Evolutionary conservation across 2,888 invertebrate species (phyloP).

Genomic region (Philereme transversata): DNA sequence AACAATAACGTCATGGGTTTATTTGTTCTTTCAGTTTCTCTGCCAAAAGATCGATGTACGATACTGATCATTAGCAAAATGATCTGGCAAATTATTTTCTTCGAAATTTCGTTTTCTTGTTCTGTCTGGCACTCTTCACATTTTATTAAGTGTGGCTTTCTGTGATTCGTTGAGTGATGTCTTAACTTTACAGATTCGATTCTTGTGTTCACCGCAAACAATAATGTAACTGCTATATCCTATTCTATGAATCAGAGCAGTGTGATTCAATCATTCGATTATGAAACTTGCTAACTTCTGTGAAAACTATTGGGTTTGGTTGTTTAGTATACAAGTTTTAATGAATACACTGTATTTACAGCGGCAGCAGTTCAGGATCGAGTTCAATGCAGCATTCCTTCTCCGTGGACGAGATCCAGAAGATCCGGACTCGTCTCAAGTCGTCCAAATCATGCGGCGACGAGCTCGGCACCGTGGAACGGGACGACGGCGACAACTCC

Average conservation of each 20-base stretch:
- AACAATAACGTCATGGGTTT: background rate
- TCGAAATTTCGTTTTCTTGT: background rate
- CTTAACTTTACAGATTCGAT: background rate
- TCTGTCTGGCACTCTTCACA: slow-evolving; percentile 7
- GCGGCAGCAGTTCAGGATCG: slow-evolving; percentile 89
- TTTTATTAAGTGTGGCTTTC: slow-evolving; percentile 11
- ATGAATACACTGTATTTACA: slow-evolving; percentile 53
- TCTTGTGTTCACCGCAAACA: slow-evolving; percentile 2
- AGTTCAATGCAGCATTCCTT: slow-evolving; percentile 93
- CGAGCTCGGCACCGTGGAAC: slow-evolving; percentile 85
- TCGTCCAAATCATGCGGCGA: slow-evolving; percentile 95
- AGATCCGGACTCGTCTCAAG: slow-evolving; percentile 92
- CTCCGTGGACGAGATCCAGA: slow-evolving; percentile 95
- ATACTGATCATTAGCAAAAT: background rate
- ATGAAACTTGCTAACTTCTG: background rate
- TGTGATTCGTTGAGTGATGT: slow-evolving; percentile 4
- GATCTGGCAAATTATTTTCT: background rate
- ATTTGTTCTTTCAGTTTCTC: background rate
- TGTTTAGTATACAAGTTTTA: background rate
- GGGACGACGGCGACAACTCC: slow-evolving; percentile 94
- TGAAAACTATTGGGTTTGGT: background rate
- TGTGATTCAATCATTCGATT: background rate
- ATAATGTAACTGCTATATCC: background rate
- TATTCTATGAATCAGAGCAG: background rate
- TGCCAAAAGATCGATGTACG: background rate